phyloP scores from a whole-genome alignment of 2,888 invertebrate genomes.

The Acronicta leporina region DNA sequence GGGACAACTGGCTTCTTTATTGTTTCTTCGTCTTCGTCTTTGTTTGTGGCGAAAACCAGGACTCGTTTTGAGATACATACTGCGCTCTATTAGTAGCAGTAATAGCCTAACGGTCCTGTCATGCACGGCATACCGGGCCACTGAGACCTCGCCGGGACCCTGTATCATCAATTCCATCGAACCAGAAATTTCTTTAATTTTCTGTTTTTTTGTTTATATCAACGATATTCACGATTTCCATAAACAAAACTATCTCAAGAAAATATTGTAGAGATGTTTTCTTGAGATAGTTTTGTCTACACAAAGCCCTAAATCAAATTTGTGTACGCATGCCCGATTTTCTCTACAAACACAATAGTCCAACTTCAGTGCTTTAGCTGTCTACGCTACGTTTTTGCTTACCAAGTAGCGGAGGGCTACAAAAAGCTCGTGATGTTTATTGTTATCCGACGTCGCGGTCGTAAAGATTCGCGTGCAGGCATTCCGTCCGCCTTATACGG shows the following conservation, averaged over 20 bases:
- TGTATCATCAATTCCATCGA: no score
- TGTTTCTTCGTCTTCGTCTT: no score
- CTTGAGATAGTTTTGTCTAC: no score
- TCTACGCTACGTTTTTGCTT: slow-evolving; percentile 56
- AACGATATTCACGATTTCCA: not conserved
- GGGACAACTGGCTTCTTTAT: no score
- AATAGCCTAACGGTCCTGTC: no score
- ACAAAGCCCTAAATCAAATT: slow-evolving; percentile 35
- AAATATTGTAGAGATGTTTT: no score
- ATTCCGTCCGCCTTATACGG: slow-evolving; percentile 63
- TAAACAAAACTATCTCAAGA: slow-evolving; percentile 3
- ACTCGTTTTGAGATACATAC: no score
- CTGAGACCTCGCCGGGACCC: no score
- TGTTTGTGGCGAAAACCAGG: no score
- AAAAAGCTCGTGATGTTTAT: slow-evolving; percentile 72
- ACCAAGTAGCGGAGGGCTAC: slow-evolving; percentile 51
- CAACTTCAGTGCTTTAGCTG: slow-evolving; percentile 44
- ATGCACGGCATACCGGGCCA: no score
- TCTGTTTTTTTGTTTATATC: not conserved
- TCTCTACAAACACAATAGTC: slow-evolving; percentile 41
- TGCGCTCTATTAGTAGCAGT: no score
- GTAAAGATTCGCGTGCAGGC: slow-evolving; percentile 64
- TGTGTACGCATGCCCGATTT: slow-evolving; percentile 27
- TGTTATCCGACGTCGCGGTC: slow-evolving; percentile 66
- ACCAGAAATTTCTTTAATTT: not conserved